Evolutionary conservation across 2,888 invertebrate genomes (phyloP).

Genomic region (Aphidius colemani): DNA sequence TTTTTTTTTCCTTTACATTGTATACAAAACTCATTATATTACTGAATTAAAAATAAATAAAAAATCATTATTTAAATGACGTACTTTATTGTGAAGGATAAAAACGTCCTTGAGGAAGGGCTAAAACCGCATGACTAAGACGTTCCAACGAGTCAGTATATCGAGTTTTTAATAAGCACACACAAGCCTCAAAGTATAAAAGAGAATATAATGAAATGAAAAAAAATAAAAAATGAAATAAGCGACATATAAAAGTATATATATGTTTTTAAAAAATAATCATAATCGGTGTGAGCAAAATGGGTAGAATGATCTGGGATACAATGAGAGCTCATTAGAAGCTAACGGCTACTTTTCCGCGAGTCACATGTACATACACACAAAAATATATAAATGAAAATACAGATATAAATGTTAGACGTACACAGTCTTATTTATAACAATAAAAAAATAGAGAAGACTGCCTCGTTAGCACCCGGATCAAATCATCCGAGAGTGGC

Average conservation of each 20-base stretch:
- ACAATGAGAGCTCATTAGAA: constrained; percentile 38
- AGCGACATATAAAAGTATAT: constrained; percentile 9
- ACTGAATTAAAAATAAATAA: neutral
- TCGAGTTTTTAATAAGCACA: constrained; percentile 15
- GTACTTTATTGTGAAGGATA: constrained; percentile 6
- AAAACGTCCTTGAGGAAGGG: neutral
- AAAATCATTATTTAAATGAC: neutral
- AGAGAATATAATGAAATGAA: constrained; percentile 1
- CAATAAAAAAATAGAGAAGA: constrained; percentile 13
- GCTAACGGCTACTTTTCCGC: constrained; percentile 21
- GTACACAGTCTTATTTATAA: neutral
- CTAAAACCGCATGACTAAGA: constrained; percentile 9
- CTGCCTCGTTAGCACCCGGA: constrained; percentile 19
- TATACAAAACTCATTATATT: no score
- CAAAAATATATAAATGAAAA: constrained; percentile 1
- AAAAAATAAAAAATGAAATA: constrained; percentile 6
- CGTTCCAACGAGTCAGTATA: constrained; percentile 2
- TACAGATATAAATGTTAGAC: neutral
- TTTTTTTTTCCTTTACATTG: no score
- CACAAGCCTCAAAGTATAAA: constrained; percentile 1
- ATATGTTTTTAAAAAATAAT: neutral
- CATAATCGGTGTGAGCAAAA: constrained; percentile 3
- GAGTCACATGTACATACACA: constrained; percentile 21
- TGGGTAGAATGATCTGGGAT: neutral
- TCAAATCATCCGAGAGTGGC: constrained; percentile 12